phyloP scores from a whole-genome alignment of 2,888 invertebrate species.

The Trypoxylon attenuatum region DNA sequence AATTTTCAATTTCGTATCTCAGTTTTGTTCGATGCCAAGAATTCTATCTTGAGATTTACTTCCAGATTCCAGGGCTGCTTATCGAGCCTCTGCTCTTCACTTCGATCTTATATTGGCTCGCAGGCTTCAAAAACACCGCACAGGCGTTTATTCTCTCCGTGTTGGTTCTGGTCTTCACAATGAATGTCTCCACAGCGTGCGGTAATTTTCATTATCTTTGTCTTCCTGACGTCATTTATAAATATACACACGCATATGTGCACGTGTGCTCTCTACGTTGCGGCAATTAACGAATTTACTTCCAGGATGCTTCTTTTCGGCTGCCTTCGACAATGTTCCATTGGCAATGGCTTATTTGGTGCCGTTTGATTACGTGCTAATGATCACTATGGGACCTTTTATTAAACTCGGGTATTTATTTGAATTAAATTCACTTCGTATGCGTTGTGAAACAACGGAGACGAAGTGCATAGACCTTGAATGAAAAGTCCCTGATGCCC shows the following conservation, averaged over 20 bases:
- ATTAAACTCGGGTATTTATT: slow-evolving; percentile 83
- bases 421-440: too few species aligned
- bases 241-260: too few species aligned
- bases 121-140: slow-evolving; percentile 83
- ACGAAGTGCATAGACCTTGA: too few species aligned
- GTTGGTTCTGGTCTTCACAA: slow-evolving; percentile 83
- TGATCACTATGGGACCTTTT: slow-evolving; percentile 92
- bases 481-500: background rate
- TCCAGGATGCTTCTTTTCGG: slow-evolving; percentile 89
- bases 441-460: background rate
- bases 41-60: too few species aligned
- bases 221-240: too few species aligned
- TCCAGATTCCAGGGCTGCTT: slow-evolving; percentile 88
- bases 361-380: slow-evolving; percentile 89
- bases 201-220: slow-evolving; percentile 75
- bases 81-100: slow-evolving; percentile 89
- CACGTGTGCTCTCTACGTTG: too few species aligned
- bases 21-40: too few species aligned
- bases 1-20: too few species aligned
- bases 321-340: slow-evolving; percentile 87
- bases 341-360: slow-evolving; percentile 89
- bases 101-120: slow-evolving; percentile 89
- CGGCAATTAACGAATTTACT: too few species aligned
- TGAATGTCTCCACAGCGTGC: slow-evolving; percentile 91
- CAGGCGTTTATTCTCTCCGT: slow-evolving; percentile 84